Conservation (phyloP, 2,888 invertebrate genomes). For the Galerucella pusilla region DNA sequence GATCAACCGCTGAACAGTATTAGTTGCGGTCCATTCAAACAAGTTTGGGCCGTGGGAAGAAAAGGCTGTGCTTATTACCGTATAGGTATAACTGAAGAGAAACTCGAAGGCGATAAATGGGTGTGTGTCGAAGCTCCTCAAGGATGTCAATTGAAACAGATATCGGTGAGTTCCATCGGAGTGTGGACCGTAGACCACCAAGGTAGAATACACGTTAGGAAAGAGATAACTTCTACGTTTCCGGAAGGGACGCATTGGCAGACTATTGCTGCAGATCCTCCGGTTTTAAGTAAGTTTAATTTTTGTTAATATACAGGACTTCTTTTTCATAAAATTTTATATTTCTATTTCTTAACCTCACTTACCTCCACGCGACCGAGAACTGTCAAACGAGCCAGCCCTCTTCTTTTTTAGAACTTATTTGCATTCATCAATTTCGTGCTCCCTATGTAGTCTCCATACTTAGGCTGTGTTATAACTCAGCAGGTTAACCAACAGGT, state of each 20-base stretch:
- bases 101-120: conserved; percentile 78
- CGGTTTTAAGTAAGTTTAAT: conserved; percentile 65
- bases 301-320: too few relatives aligned
- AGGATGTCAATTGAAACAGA: conserved; percentile 75
- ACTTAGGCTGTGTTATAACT: too few relatives aligned
- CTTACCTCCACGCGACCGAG: too few relatives aligned
- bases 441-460: too few relatives aligned
- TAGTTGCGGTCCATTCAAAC: conserved; percentile 74
- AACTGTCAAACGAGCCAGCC: too few relatives aligned
- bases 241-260: conserved; percentile 91
- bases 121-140: conserved; percentile 80
- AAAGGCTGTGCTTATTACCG: conserved; percentile 89
- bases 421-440: too few relatives aligned
- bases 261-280: conserved; percentile 71
- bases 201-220: conserved; percentile 80
- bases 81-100: conserved; percentile 76
- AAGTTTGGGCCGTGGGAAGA: conserved; percentile 87
- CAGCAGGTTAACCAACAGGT: too few relatives aligned
- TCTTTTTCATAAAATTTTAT: too few relatives aligned
- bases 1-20: conserved; percentile 84
- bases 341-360: too few relatives aligned
- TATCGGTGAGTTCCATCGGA: conserved; percentile 77
- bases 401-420: too few relatives aligned
- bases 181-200: conserved; percentile 86
- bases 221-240: conserved; percentile 78